phyloP scores from a whole-genome alignment of 2,113 vertebrate species.

The Sinocyclocheilus rhinocerous region DNA sequence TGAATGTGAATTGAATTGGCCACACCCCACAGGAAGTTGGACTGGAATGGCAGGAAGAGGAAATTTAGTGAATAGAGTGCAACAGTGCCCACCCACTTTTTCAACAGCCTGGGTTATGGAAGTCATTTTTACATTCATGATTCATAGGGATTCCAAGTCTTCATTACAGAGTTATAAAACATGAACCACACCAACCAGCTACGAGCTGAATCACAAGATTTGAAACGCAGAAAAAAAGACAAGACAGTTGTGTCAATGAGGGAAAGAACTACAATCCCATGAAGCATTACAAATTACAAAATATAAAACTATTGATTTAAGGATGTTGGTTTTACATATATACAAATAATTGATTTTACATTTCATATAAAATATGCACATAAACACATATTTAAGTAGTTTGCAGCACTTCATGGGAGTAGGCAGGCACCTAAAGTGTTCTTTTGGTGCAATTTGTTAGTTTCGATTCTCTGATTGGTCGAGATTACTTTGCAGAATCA shows the following conservation, averaged over 20 bases:
- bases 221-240: neutral
- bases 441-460: neutral
- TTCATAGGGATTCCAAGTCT: neutral
- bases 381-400: neutral
- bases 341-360: neutral
- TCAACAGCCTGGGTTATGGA: neutral
- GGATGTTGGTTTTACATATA: neutral
- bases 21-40: neutral
- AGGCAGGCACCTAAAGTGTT: neutral
- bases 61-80: neutral
- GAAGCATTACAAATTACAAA: neutral
- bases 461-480: neutral
- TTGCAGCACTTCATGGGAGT: neutral
- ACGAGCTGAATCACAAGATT: neutral
- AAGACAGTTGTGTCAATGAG: neutral
- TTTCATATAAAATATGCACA: neutral
- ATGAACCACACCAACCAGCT: neutral
- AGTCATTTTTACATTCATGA: neutral
- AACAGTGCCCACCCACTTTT: neutral
- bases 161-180: neutral
- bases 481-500: constrained; percentile 8
- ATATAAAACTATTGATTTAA: neutral
- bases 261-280: neutral
- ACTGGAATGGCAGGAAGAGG: neutral
- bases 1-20: neutral